Evolutionary conservation across 1,140 invertebrate genomes (phyloP), one percentile per base, ranked within the genome.

Genomic region (Heliconius hermathena): DNA sequence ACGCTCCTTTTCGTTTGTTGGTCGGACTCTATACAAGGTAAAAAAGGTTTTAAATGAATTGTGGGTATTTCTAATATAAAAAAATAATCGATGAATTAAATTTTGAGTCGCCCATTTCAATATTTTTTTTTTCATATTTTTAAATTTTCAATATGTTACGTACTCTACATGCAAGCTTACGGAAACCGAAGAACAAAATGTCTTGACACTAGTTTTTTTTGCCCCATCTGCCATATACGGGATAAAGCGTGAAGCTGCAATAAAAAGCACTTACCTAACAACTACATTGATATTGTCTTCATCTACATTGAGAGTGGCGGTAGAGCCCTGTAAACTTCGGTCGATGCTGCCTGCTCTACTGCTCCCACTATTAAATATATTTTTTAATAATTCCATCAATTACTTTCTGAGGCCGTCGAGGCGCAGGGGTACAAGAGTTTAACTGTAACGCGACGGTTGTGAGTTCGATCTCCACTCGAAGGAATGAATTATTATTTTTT

Each of bases 201-300:
- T 20, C 52, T n/a, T 20, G 8, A 20, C 20, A 8, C 52, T n/a
- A 57, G 46, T 49, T 49, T 49, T 13, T 18, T 18, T 4, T 49
- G 13, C 13, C 20, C n/a, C 20, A 13, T 3, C 20, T 54, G 20
- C 52, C 1, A n/a, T 8, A n/a, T 57, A 20, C 49, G 13, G 49
- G 49, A 52, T 52, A 52, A 16, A n/a, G 52, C 18, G 52, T 54
- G 20, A 54, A 70, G 8, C 26, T 70, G 13, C 3, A 49, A 70
- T 71, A 71, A 36, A 60, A 66, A 66, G 13, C 11, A 66, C 49
- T 88, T 91, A 97, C 96, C 97, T 96, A 71, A 98, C 96, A 33
- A 97, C 97, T 20, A 98, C 97, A 90, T 97, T 97, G 76, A 97
- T 97, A 85, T 97, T 97, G 85, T 97, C 97, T 87, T 97, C 97